These are phyloP conservation scores for Helostoma temminkii DNA, from an alignment of 2,797 vertebrate species.

Conservation along the genomic window DNA sequence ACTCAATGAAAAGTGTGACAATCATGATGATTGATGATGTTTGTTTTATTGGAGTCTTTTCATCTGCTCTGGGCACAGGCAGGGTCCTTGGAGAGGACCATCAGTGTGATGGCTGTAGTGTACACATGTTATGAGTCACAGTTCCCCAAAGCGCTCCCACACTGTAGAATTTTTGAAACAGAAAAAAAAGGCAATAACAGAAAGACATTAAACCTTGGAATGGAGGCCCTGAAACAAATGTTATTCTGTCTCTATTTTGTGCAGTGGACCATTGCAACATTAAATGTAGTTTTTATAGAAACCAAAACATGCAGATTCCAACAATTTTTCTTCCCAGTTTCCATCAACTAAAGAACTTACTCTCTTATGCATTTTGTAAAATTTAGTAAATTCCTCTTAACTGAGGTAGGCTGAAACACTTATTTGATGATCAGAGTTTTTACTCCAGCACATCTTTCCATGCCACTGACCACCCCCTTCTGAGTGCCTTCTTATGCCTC, in stretches of 20 bases:
- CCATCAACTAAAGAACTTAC: background rate
- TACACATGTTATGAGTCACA: conserved; percentile 15
- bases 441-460: conserved; percentile 34
- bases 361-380: background rate
- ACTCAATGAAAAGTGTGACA: conserved; percentile 73
- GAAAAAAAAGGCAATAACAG: conserved; percentile 9
- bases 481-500: conserved; percentile 61
- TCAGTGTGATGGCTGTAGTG: conserved; percentile 33
- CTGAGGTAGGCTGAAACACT: background rate
- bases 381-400: conserved; percentile 27
- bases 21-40: conserved; percentile 71
- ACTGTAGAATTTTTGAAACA: background rate
- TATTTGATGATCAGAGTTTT: conserved; percentile 24
- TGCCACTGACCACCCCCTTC: conserved; percentile 17
- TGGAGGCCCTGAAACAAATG: conserved; percentile 24
- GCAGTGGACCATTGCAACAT: conserved; percentile 17
- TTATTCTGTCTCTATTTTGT: conserved; percentile 32
- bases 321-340: background rate
- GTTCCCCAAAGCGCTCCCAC: conserved; percentile 5
- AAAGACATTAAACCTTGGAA: conserved; percentile 32
- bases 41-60: conserved; percentile 61
- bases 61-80: conserved; percentile 27
- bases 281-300: conserved; percentile 8
- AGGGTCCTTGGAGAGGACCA: conserved; percentile 41
- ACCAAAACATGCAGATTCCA: conserved; percentile 6